These are phyloP conservation scores for Collichthys lucidus DNA, from an alignment of 2,113 vertebrate genomes.

Conservation along the genomic window DNA sequence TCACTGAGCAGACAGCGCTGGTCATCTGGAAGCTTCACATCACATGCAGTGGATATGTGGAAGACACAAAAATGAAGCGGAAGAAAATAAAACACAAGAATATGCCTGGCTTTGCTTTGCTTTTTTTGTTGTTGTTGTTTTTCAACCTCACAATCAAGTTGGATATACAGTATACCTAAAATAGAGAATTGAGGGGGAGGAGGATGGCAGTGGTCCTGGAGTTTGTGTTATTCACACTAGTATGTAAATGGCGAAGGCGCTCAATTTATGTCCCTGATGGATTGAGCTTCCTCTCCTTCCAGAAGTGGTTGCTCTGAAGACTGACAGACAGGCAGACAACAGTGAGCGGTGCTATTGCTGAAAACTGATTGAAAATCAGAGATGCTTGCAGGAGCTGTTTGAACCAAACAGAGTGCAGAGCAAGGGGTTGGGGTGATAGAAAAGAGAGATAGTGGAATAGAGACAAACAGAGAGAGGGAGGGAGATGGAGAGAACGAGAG, in stretches of 20 bases:
- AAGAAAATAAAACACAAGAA: not conserved
- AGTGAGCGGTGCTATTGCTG: slow-evolving; percentile 53
- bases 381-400: slow-evolving; percentile 69
- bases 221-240: slow-evolving; percentile 31
- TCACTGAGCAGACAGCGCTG: slow-evolving; percentile 5
- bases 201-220: slow-evolving; percentile 24
- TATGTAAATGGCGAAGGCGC: slow-evolving; percentile 47
- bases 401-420: slow-evolving; percentile 70
- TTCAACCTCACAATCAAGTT: slow-evolving; percentile 14
- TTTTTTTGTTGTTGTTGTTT: not conserved
- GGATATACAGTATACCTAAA: slow-evolving; percentile 27
- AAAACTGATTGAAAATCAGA: slow-evolving; percentile 81
- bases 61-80: not conserved
- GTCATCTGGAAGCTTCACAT: slow-evolving; percentile 9
- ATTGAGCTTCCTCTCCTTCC: slow-evolving; percentile 49
- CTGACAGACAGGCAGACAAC: slow-evolving; percentile 65
- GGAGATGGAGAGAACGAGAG: not conserved
- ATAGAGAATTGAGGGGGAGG: slow-evolving; percentile 31
- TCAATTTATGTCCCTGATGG: slow-evolving; percentile 56
- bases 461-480: slow-evolving; percentile 40
- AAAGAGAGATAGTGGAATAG: slow-evolving; percentile 49
- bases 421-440: slow-evolving; percentile 44
- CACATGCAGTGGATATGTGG: slow-evolving; percentile 3
- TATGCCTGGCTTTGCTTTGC: slow-evolving; percentile 8
- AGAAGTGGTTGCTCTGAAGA: slow-evolving; percentile 55